Evolutionary conservation across 2,888 invertebrate species (phyloP).

Genomic region (Nymphalis polychloros): DNA sequence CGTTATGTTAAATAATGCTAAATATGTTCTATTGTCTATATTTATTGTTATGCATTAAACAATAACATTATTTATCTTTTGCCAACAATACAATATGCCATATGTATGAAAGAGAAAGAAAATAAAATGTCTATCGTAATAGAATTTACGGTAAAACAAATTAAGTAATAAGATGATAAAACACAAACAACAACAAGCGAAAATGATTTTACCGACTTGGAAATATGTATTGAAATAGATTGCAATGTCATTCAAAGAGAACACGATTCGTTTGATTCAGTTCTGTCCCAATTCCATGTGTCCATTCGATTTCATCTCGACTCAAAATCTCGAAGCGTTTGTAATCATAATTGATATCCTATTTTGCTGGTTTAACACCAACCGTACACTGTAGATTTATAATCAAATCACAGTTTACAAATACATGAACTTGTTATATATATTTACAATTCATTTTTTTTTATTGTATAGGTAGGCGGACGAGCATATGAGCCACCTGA

Average conservation of each 20-base stretch:
- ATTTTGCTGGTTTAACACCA: neutral
- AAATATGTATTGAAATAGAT: neutral
- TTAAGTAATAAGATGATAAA: neutral
- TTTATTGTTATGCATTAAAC: neutral
- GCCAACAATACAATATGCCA: neutral
- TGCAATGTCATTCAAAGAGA: neutral
- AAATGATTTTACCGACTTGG: neutral
- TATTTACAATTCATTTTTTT: too few species aligned
- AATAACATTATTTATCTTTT: neutral
- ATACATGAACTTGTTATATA: neutral
- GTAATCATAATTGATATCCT: constrained; percentile 1
- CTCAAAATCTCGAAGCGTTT: constrained; percentile 29
- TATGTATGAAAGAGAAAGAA: too few species aligned
- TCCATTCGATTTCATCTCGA: constrained; percentile 26
- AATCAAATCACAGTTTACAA: neutral
- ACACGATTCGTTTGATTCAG: neutral
- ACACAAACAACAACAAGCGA: neutral
- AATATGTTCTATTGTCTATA: too few species aligned
- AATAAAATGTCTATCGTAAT: too few species aligned
- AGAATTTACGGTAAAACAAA: too few species aligned
- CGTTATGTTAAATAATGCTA: too few species aligned
- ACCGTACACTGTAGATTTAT: neutral
- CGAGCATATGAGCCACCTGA: too few species aligned
- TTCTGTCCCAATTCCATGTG: constrained; percentile 23
- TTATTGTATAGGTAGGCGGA: too few species aligned